A percentile compares a stretch with the other conserved stretches of the same genome.
phyloP scores from a whole-genome alignment of 2,797 vertebrate species.

The Spinibarbus caldwelli region DNA sequence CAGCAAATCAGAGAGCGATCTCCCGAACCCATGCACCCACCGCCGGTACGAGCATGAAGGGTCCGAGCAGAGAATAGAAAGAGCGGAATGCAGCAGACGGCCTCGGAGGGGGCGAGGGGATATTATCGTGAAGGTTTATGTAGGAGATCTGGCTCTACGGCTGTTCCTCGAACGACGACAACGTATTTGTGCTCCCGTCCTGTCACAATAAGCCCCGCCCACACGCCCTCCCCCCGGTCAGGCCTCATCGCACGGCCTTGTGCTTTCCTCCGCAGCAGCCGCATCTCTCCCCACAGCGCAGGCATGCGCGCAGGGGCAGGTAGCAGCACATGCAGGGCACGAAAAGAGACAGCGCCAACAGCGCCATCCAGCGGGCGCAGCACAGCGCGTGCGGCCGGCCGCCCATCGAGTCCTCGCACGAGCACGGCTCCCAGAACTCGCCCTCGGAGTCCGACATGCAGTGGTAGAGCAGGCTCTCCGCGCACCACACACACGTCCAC shows the following conservation, averaged over 20 bases:
- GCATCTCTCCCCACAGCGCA: constrained; percentile 88
- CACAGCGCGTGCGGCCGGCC: constrained; percentile 85
- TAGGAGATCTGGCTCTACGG: constrained; percentile 39
- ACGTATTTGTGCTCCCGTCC: constrained; percentile 1
- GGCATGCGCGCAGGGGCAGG: constrained; percentile 88
- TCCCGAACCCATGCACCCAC: constrained; percentile 60
- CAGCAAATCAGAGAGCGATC: constrained; percentile 57
- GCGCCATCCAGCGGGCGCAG: constrained; percentile 91
- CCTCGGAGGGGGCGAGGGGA: constrained; percentile 56
- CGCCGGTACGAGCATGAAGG: constrained; percentile 70
- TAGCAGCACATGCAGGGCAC: constrained; percentile 98
- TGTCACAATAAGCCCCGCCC: constrained; percentile 32
- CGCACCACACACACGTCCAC: constrained; percentile 94
- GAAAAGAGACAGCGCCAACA: constrained; percentile 87
- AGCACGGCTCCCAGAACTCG: constrained; percentile 94
- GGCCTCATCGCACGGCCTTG: constrained; percentile 89
- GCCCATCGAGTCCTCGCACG: constrained; percentile 85
- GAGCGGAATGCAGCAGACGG: constrained; percentile 77
- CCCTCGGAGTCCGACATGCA: constrained; percentile 96
- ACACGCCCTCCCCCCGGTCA: constrained; percentile 60
- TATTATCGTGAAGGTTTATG: constrained; percentile 51
- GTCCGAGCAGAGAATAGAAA: constrained; percentile 73
- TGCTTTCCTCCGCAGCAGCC: constrained; percentile 92
- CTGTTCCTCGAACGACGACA: constrained; percentile 57
- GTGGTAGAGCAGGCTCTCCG: constrained; percentile 94